Conservation (phyloP, 2,113 vertebrate species). For the Gavia stellata region DNA sequence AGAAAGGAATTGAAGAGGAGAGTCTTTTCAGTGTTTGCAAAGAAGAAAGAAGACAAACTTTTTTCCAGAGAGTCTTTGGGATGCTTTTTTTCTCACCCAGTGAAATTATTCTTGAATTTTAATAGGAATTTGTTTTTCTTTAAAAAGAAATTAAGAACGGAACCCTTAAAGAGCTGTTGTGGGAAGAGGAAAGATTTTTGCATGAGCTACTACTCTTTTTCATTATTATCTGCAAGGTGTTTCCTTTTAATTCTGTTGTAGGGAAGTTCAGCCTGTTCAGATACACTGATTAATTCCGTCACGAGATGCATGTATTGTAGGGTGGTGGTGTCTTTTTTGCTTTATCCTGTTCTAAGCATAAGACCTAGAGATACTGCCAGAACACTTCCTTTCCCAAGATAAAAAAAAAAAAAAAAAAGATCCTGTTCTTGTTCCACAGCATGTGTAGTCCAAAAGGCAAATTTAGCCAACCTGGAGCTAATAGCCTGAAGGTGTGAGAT, state of each 20-base stretch:
- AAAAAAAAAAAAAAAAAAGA: background rate
- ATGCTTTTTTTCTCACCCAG: background rate
- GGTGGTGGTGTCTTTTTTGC: constrained; percentile 53
- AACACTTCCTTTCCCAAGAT: constrained; percentile 62
- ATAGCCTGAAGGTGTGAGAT: constrained; percentile 11
- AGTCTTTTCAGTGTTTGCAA: background rate
- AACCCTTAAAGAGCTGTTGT: constrained; percentile 25
- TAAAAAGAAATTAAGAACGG: background rate
- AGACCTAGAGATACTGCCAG: constrained; percentile 46
- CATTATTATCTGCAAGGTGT: constrained; percentile 73
- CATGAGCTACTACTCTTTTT: constrained; percentile 36
- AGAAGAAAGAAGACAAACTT: background rate
- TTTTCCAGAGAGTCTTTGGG: background rate
- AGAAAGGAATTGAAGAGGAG: background rate
- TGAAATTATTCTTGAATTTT: background rate
- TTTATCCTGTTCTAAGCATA: constrained; percentile 59
- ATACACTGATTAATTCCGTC: constrained; percentile 65
- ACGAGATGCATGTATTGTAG: constrained; percentile 3
- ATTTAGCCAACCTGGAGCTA: background rate
- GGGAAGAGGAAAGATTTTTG: constrained; percentile 50
- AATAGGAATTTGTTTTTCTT: background rate
- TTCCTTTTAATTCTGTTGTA: constrained; percentile 66
- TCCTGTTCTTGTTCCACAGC: background rate
- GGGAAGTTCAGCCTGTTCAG: constrained; percentile 67
- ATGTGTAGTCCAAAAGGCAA: background rate